A percentile compares a stretch with the other conserved stretches of the same genome.
Evolutionary conservation across 2,113 vertebrate genomes (phyloP).

Genomic region (Phyllopteryx taeniolatus): DNA sequence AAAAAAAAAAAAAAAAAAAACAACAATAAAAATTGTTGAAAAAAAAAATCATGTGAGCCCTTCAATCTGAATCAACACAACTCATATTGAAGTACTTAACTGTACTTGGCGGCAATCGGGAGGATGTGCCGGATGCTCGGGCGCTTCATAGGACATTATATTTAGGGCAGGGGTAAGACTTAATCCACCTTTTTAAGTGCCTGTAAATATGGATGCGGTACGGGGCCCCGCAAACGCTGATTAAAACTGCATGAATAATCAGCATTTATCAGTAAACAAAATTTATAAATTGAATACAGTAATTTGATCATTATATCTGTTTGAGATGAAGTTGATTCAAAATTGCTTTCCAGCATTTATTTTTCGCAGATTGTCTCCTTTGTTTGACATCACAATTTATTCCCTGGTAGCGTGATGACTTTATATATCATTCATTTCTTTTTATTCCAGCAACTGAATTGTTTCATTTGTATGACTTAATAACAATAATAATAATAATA

Average conservation of each 20-base stretch:
- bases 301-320: not conserved
- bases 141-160: slow-evolving; percentile 14
- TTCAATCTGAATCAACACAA: slow-evolving; percentile 41
- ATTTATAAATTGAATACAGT: not conserved
- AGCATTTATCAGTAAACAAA: not conserved
- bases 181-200: slow-evolving; percentile 28
- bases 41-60: slow-evolving; percentile 57
- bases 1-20: slow-evolving; percentile 4
- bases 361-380: not conserved
- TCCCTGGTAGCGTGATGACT: not conserved
- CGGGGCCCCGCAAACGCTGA: not conserved
- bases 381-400: not conserved
- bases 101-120: slow-evolving; percentile 34
- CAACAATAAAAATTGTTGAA: slow-evolving; percentile 26
- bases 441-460: no score
- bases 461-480: no score
- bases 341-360: not conserved
- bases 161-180: slow-evolving; percentile 11
- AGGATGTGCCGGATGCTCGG: slow-evolving; percentile 18
- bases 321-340: not conserved
- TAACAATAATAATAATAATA: no score
- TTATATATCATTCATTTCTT: not conserved
- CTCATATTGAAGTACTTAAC: slow-evolving; percentile 49
- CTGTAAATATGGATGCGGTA: slow-evolving; percentile 19
- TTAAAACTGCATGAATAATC: not conserved